Evolutionary conservation across 2,888 invertebrate species (phyloP).

Genomic region (Drepana falcataria): DNA sequence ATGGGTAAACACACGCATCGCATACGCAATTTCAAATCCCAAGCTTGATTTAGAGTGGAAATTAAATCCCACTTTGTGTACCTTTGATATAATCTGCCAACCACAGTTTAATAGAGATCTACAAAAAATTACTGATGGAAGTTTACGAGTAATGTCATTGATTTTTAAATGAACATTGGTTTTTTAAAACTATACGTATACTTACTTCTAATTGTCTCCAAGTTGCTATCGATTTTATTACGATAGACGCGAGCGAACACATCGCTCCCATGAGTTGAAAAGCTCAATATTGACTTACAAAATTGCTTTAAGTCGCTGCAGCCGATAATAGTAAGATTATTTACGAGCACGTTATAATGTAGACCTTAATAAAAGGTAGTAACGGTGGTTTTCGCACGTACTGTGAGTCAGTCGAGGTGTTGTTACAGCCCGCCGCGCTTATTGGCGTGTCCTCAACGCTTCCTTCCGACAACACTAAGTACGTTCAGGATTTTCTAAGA

Average conservation of each 20-base stretch:
- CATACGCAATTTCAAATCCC: slow-evolving; percentile 39
- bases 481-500: slow-evolving; percentile 47
- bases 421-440: slow-evolving; percentile 61
- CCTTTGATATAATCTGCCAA: too few species aligned
- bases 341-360: slow-evolving; percentile 35
- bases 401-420: slow-evolving; percentile 50
- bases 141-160: too few species aligned
- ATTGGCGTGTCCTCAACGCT: slow-evolving; percentile 71
- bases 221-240: slow-evolving; percentile 42
- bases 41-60: slow-evolving; percentile 48
- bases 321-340: slow-evolving; percentile 56
- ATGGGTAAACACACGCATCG: slow-evolving; percentile 21
- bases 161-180: too few species aligned
- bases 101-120: too few species aligned
- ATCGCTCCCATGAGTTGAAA: slow-evolving; percentile 61
- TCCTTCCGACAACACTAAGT: slow-evolving; percentile 50
- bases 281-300: slow-evolving; percentile 73
- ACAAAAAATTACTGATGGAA: too few species aligned
- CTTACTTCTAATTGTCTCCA: neutral
- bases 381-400: slow-evolving; percentile 53
- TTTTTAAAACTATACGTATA: too few species aligned
- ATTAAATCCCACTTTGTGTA: slow-evolving; percentile 31
- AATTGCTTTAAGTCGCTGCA: slow-evolving; percentile 72
- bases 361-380: slow-evolving; percentile 51
- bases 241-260: slow-evolving; percentile 39